Percentiles rank a stretch among this genome's conserved stretches.
Evolutionary conservation across 2,888 invertebrate species (phyloP).

Genomic region (Eudemis profundana): DNA sequence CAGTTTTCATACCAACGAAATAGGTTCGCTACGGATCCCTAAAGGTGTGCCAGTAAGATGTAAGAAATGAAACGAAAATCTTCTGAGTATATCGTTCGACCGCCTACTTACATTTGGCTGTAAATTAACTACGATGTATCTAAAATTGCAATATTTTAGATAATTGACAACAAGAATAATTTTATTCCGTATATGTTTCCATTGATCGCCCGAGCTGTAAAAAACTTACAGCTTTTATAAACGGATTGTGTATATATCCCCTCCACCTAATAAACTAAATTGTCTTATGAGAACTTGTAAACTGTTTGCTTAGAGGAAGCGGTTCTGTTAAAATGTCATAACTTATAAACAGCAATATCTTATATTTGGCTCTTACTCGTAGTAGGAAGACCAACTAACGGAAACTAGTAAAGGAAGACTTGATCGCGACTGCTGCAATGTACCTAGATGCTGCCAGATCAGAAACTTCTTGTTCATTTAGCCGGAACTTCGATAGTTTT

Average conservation of each 20-base stretch:
- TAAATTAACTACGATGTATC: not conserved
- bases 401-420: constrained; percentile 28
- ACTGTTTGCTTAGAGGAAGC: too few relatives aligned
- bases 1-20: constrained; percentile 52
- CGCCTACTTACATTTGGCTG: not conserved
- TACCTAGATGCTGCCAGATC: constrained; percentile 45
- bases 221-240: too few relatives aligned
- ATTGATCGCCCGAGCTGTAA: too few relatives aligned
- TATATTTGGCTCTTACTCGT: constrained; percentile 29
- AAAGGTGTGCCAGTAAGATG: not conserved
- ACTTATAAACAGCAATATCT: constrained; percentile 16
- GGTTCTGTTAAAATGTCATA: constrained; percentile 5
- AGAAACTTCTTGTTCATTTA: constrained; percentile 71
- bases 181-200: too few relatives aligned
- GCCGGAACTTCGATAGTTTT: constrained; percentile 69
- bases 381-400: constrained; percentile 29
- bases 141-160: not conserved
- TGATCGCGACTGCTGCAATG: constrained; percentile 28
- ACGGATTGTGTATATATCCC: too few relatives aligned
- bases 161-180: too few relatives aligned
- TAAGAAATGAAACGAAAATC: constrained; percentile 6
- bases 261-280: too few relatives aligned
- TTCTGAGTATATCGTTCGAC: not conserved
- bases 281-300: too few relatives aligned
- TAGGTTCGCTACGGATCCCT: constrained; percentile 13